These are phyloP conservation scores for Cephus cinctus DNA, from an alignment of 1,140 invertebrate genomes.

Conservation along the genomic window DNA sequence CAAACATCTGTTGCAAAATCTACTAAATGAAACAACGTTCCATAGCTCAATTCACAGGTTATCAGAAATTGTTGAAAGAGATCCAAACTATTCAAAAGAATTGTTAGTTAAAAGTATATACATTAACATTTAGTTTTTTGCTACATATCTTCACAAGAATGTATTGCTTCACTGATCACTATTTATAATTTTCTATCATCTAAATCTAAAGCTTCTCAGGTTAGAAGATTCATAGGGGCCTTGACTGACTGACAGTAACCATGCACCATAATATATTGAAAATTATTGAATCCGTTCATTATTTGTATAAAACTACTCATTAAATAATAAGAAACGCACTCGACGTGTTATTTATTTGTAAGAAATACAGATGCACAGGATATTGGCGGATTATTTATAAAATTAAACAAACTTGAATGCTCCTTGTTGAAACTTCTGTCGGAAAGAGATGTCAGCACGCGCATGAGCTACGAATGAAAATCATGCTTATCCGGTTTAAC, in stretches of 20 bases:
- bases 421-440: background rate
- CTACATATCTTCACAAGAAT: no score
- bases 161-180: no score
- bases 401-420: background rate
- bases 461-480: no score
- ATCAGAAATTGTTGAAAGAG: no score
- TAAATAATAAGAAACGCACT: background rate
- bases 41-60: background rate
- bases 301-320: background rate
- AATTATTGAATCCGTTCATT: background rate
- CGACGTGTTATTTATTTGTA: background rate
- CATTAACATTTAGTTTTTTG: no score
- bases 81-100: no score
- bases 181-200: background rate
- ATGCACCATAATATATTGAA: background rate
- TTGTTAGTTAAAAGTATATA: no score
- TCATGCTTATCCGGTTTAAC: no score
- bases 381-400: background rate
- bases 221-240: background rate
- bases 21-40: background rate
- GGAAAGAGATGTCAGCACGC: no score
- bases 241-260: background rate
- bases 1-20: background rate
- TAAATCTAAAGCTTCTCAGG: background rate
- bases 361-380: constrained; percentile 6